Evolutionary conservation across 2,797 vertebrate genomes (phyloP), one percentile per base, ranked within the genome.

Genomic region (Fistularia commersonii): DNA sequence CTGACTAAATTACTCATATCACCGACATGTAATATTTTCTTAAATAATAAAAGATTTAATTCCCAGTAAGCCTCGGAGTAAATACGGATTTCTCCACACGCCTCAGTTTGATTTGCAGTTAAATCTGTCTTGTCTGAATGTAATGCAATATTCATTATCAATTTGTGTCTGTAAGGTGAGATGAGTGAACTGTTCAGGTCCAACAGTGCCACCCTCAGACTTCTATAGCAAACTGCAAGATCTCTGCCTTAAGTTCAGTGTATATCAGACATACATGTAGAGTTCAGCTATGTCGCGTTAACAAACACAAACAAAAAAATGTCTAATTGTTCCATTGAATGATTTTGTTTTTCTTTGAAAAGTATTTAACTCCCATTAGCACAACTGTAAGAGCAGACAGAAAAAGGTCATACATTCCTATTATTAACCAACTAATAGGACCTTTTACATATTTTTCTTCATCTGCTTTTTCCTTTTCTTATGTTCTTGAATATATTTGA

Each of bases 131-230:
- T 60, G 51, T 72, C 50, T 69, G 41, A 49, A 57, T 59, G 54
- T 54, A 70, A 75, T 77, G 61, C 58, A 66, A 65, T 58, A 64
- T 72, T 68, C 65, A 68, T 72, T 57, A 66, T 61, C 67, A 62
- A 48, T 70, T 72, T 54, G 39, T 13, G 51, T 35, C n/a, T 47
- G 40, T 56, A 8, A 11, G 1, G n/a, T 9, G 32, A 13, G 14
- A 15, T 1, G 0, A 1, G 38, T 42, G 1, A 3, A 23, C 34
- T 57, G 81, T n/a, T 15, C 54, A 83, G 78, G 80, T 74, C 14
- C 82, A 82, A 88, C 81, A 88, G 83, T 73, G 54, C 79, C 87
- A 80, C 83, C 54, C 48, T 47, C 76, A 83, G 87, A 39, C 33
- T 41, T 0, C 3, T 0, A 0, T 1, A 1, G 0, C 6, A 14